Evolutionary conservation across 2,888 invertebrate genomes (phyloP).

Genomic region (Serrognathus titanus): DNA sequence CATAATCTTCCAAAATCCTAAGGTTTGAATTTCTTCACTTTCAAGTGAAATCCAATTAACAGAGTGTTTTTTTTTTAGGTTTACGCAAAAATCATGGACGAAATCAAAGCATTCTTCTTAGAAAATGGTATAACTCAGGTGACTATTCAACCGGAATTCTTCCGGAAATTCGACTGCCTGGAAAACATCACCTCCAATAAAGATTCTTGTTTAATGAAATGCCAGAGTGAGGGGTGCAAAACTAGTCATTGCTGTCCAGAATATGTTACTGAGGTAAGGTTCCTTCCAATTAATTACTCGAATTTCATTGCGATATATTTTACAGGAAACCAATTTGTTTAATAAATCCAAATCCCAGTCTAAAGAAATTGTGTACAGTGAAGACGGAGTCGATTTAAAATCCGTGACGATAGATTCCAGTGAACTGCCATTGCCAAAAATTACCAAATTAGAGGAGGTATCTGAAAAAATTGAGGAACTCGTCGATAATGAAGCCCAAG

Average conservation of each 20-base stretch:
- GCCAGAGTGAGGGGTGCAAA: constrained; percentile 46
- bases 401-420: not conserved
- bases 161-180: constrained; percentile 31
- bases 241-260: constrained; percentile 47
- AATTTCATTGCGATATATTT: not conserved
- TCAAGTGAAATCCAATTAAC: not conserved
- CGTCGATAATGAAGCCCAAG: constrained; percentile 1
- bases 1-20: constrained; percentile 67
- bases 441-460: constrained; percentile 1
- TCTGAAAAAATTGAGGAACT: constrained; percentile 6
- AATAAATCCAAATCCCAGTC: not conserved
- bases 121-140: constrained; percentile 79
- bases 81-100: constrained; percentile 56
- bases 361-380: not conserved
- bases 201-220: constrained; percentile 47
- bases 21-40: constrained; percentile 39
- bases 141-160: constrained; percentile 85
- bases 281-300: not conserved
- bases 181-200: constrained; percentile 33
- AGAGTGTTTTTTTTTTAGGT: constrained; percentile 40
- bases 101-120: constrained; percentile 70
- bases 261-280: constrained; percentile 4
- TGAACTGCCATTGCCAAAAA: not conserved
- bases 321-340: not conserved
- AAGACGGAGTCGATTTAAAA: not conserved